Base-by-base conservation (phyloP, 2,113 vertebrate genomes). In the Lonchura striata region DNA sequence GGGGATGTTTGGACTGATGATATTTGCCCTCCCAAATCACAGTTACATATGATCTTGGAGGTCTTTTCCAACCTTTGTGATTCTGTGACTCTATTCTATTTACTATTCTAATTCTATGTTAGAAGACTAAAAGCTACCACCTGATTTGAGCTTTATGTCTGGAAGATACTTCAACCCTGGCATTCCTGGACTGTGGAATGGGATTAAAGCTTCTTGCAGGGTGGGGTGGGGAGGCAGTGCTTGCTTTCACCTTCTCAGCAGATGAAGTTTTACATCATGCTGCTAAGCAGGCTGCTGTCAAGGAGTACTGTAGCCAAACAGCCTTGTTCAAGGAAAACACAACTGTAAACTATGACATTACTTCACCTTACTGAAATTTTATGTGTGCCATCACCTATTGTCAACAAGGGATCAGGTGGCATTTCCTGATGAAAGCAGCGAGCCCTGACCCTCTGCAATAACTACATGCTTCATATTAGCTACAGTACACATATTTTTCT, bases 261-360 rank as follows among this genome's bases (percentile, higher is more conserved):
- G 61, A 24, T 71, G 46, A 60, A 77, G 50, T 80, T 90, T 83
- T 88, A 71, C 44, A 79, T 71, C 60, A 78, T 18, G 24, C 64
- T 86, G 83, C 82, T 78, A 39, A 78, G 42, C 54, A 78, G 30
- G 52, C 41, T 77, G 52, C 88, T 92, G 83, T 89, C 88, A 95
- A 82, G 74, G 77, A 64, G 28, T 61, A n/a, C 35, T 63, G 72
- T 33, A 83, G 33, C 57, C 56, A 37, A 54, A 44, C 64, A 89
- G 83, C 31, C 53, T 53, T 56, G 60, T 70, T 94, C 89, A 92
- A 95, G 92, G 91, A 89, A 97, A 96, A 66, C 13, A 65, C 69
- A 88, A 42, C 74, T 87, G 77, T 71, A 95, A 94, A 91, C 81
- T 75, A 75, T 0, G 49, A 56, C 91, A 76, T 27, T 53, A 74